A percentile compares a stretch with the other conserved stretches of the same genome.
These are phyloP conservation scores for Graptemys geographica DNA, from an alignment of 2,797 vertebrate genomes.

Conservation along the genomic window DNA sequence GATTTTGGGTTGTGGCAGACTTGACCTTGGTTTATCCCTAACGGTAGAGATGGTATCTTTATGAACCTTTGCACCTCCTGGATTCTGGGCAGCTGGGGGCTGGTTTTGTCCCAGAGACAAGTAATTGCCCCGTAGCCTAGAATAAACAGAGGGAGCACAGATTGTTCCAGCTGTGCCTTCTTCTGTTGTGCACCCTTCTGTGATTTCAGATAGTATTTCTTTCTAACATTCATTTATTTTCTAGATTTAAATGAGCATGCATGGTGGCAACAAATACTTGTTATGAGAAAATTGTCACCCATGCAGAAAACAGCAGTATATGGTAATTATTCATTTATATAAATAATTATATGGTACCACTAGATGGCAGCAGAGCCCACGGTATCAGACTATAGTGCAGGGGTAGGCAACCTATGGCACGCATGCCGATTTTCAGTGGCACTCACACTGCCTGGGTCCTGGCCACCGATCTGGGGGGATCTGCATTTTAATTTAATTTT, in stretches of 20 bases:
- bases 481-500: no score
- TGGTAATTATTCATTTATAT: neutral
- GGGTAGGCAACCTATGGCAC: no score
- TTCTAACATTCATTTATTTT: neutral
- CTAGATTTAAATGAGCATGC: neutral
- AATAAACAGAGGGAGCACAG: neutral
- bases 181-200: accelerated
- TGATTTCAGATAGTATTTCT: accelerated
- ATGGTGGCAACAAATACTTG: accelerated
- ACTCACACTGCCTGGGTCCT: no score
- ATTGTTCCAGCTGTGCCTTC: no score
- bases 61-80: neutral
- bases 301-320: accelerated
- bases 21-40: neutral
- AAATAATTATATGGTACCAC: neutral
- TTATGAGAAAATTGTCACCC: accelerated
- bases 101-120: neutral
- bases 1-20: neutral
- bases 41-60: neutral
- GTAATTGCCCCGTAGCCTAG: neutral
- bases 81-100: neutral
- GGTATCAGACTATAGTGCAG: neutral
- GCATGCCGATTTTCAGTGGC: no score
- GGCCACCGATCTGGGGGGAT: no score
- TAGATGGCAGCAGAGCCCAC: conserved; percentile 53